A percentile compares a stretch with the other conserved stretches of the same genome.
Conservation (phyloP, 2,113 vertebrate species). For the Butastur rufipennis region DNA sequence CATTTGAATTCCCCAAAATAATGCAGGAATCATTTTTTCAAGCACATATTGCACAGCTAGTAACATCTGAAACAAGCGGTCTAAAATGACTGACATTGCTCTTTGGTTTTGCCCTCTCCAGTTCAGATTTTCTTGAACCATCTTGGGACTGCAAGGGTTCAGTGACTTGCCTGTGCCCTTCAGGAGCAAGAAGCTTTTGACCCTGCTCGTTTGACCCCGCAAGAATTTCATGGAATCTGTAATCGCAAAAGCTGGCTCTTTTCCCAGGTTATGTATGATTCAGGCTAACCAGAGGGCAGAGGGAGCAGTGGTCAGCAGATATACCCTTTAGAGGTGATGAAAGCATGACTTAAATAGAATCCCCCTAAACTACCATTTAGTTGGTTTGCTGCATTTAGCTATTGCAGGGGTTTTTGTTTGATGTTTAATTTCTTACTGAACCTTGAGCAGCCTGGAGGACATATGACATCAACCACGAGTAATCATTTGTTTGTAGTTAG, state of each 20-base stretch:
- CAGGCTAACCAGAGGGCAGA: background rate
- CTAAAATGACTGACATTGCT: background rate
- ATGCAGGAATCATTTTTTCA: rapidly evolving
- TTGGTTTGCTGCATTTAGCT: background rate
- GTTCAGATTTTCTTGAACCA: background rate
- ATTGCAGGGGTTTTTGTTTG: background rate
- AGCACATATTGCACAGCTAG: background rate
- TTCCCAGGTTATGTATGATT: background rate
- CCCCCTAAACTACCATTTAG: background rate
- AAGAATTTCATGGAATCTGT: background rate
- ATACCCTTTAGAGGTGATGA: background rate
- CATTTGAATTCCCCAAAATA: background rate
- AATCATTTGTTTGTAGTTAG: slow-evolving; percentile 31
- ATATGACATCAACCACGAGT: background rate
- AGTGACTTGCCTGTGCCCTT: background rate
- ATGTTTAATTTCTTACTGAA: slow-evolving; percentile 45
- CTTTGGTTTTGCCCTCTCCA: background rate
- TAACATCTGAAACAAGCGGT: background rate
- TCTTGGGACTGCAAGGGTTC: background rate
- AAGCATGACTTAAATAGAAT: background rate
- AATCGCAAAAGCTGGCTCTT: background rate
- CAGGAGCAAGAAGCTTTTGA: background rate
- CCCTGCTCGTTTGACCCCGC: background rate
- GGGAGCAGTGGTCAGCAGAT: background rate
- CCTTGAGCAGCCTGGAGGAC: background rate